Conservation (phyloP, 1,140 invertebrate species). For the Diorhabda elongata region DNA sequence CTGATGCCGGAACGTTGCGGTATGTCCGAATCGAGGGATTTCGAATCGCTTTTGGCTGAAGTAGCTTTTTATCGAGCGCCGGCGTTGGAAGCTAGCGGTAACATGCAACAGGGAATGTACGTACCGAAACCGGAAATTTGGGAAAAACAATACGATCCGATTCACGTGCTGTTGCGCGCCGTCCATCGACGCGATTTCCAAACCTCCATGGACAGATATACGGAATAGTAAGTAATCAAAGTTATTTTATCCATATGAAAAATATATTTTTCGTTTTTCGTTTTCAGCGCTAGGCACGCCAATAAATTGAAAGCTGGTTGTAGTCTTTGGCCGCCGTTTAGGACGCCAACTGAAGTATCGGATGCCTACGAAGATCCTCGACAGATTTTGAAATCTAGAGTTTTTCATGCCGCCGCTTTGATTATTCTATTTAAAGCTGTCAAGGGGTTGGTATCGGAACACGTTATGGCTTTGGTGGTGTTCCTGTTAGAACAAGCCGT, state of each 20-base stretch:
- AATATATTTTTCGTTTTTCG: no score
- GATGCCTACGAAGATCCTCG: constrained; percentile 69
- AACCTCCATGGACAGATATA: constrained; percentile 85
- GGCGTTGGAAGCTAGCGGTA: constrained; percentile 67
- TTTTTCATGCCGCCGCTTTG: constrained; percentile 82
- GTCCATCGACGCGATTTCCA: constrained; percentile 92
- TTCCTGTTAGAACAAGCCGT: constrained; percentile 84
- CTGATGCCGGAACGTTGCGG: constrained; percentile 93
- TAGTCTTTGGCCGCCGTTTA: constrained; percentile 79
- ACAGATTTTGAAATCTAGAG: constrained; percentile 65
- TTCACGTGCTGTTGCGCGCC: constrained; percentile 85
- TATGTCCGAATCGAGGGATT: constrained; percentile 83
- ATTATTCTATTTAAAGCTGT: constrained; percentile 80
- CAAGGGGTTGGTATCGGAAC: constrained; percentile 74
- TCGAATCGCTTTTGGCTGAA: constrained; percentile 78
- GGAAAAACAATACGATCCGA: constrained; percentile 89
- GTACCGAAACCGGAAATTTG: constrained; percentile 84
- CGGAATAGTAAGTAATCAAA: constrained; percentile 66
- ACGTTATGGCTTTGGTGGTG: constrained; percentile 77
- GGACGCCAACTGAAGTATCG: constrained; percentile 62
- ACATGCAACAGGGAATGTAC: constrained; percentile 91
- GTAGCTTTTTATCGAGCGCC: constrained; percentile 75
- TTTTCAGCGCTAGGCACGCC: constrained; percentile 57
- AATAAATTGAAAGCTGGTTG: constrained; percentile 61
- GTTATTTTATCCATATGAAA: background rate